Percentiles rank a stretch among this genome's conserved stretches.
Conservation (phyloP, 2,113 vertebrate genomes). For the Cyprinodon variegatus region DNA sequence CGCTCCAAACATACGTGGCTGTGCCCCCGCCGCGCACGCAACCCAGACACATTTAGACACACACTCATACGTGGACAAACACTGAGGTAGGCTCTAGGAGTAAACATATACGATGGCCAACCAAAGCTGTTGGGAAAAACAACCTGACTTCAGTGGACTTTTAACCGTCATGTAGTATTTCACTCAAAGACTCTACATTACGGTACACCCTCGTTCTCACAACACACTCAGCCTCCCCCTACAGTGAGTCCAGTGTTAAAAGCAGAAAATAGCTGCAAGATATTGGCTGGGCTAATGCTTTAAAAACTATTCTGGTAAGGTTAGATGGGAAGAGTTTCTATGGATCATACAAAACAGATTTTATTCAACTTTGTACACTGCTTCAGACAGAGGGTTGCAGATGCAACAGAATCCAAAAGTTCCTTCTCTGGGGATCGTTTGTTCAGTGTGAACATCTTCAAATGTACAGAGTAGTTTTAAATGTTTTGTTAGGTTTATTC, state of each 20-base stretch:
- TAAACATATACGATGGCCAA: constrained; percentile 75
- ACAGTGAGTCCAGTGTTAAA: constrained; percentile 1
- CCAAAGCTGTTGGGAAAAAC: constrained; percentile 72
- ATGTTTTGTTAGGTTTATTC: too few relatives aligned
- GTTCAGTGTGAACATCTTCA: too few relatives aligned
- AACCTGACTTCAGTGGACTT: constrained; percentile 58
- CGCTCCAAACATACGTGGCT: constrained; percentile 74
- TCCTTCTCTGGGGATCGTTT: neutral
- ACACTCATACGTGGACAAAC: constrained; percentile 57
- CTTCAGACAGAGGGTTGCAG: neutral
- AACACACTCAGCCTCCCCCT: constrained; percentile 23
- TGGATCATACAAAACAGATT: neutral
- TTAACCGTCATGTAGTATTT: constrained; percentile 60
- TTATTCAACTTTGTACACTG: too few relatives aligned
- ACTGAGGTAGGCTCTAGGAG: constrained; percentile 59
- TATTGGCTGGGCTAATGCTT: neutral
- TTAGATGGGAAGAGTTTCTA: neutral
- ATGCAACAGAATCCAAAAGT: neutral
- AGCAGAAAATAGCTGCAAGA: neutral
- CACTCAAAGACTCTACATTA: constrained; percentile 49
- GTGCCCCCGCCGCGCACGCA: constrained; percentile 46
- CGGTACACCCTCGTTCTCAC: constrained; percentile 53
- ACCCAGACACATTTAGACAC: constrained; percentile 62
- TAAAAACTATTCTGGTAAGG: neutral
- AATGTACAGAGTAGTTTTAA: too few relatives aligned